phyloP scores from a whole-genome alignment of 1,140 invertebrate genomes.

The Drosophila parabipectinata region DNA sequence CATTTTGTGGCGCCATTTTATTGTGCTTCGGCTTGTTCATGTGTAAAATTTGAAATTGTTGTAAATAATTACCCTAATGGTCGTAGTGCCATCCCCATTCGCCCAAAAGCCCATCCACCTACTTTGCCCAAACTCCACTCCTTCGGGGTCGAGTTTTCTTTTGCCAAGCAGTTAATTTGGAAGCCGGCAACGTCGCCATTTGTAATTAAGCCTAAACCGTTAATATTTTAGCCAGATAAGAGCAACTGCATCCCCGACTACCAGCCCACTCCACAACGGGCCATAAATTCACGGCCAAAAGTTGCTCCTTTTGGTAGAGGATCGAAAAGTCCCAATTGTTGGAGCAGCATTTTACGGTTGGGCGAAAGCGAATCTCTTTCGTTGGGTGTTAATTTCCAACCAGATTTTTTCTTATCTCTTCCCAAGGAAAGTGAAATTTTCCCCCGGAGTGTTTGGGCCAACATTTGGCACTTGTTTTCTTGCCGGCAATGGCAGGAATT shows the following conservation, averaged over 20 bases:
- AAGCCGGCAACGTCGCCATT: conserved; percentile 67
- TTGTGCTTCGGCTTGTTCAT: conserved; percentile 67
- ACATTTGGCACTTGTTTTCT: conserved; percentile 43
- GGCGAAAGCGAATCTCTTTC: conserved; percentile 45
- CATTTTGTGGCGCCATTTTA: conserved; percentile 65
- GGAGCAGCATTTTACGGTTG: conserved; percentile 66
- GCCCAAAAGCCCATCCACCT: conserved; percentile 11
- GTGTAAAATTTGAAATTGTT: conserved; percentile 82
- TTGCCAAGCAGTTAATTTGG: conserved; percentile 63
- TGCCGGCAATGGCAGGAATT: conserved; percentile 67
- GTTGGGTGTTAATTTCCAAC: conserved; percentile 65
- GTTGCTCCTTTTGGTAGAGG: conserved; percentile 46
- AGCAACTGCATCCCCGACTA: conserved; percentile 36
- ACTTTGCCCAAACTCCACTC: conserved; percentile 17
- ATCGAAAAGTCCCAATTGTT: conserved; percentile 45
- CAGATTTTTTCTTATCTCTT: conserved; percentile 51
- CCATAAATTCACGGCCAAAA: conserved; percentile 57
- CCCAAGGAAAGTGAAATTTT: conserved; percentile 51
- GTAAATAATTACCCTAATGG: conserved; percentile 82
- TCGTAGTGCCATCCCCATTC: not conserved
- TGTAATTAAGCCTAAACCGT: conserved; percentile 81
- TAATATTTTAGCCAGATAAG: conserved; percentile 80
- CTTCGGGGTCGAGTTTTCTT: not conserved
- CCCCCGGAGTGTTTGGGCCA: not conserved
- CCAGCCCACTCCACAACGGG: conserved; percentile 1